Conservation (phyloP, 2,888 invertebrate genomes). For the Galeopsomyia nigrocyanea region DNA sequence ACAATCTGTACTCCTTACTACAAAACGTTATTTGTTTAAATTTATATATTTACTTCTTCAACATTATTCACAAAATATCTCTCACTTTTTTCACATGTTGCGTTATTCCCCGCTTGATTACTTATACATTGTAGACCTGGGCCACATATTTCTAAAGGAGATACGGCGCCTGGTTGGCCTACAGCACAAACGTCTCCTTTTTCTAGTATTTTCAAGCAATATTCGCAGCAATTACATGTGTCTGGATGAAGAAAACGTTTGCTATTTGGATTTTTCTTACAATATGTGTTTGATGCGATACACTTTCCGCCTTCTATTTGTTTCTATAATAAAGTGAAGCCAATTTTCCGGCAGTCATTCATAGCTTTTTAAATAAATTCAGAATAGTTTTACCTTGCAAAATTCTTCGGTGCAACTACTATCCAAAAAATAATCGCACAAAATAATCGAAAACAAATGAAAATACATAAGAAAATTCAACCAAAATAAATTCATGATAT, state of each 20-base stretch:
- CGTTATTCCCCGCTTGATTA: constrained; percentile 54
- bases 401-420: constrained; percentile 11
- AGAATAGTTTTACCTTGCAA: constrained; percentile 21
- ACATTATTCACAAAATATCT: background rate
- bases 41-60: background rate
- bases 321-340: constrained; percentile 1
- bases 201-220: constrained; percentile 73
- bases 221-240: constrained; percentile 76
- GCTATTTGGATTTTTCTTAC: constrained; percentile 20
- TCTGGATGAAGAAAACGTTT: constrained; percentile 71
- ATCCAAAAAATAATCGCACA: background rate
- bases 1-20: constrained; percentile 61
- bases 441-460: background rate
- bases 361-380: too few species aligned
- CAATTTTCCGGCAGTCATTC: background rate
- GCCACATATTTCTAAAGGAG: constrained; percentile 74
- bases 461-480: background rate
- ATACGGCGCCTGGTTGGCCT: constrained; percentile 71
- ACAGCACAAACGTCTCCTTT: constrained; percentile 71
- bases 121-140: constrained; percentile 71
- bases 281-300: background rate
- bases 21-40: constrained; percentile 3
- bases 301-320: constrained; percentile 6
- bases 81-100: constrained; percentile 71
- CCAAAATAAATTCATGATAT: background rate